phyloP scores from a whole-genome alignment of 2,113 vertebrate genomes.

The Syngnathoides biaculeatus region DNA sequence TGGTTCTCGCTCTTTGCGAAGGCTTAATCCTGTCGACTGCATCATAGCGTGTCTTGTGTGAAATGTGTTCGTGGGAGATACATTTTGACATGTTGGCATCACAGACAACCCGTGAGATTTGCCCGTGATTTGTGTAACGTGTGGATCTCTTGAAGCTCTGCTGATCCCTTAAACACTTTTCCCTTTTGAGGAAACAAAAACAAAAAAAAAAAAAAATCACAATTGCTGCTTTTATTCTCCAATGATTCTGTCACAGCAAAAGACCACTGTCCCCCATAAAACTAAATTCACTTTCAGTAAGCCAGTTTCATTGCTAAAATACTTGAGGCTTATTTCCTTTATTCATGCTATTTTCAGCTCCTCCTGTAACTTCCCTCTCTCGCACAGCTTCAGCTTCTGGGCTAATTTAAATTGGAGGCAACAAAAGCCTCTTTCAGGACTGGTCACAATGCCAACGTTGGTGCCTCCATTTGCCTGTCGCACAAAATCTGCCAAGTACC shows the following conservation, averaged over 20 bases:
- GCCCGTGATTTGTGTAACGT: constrained; percentile 13
- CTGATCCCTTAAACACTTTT: constrained; percentile 5
- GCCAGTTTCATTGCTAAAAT: constrained; percentile 19
- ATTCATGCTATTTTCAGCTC: constrained; percentile 19
- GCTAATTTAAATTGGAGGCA: constrained; percentile 58
- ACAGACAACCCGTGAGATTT: constrained; percentile 26
- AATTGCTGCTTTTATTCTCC: constrained; percentile 24
- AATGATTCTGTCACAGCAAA: constrained; percentile 17
- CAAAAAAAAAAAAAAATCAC: no score
- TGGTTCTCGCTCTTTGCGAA: constrained; percentile 48
- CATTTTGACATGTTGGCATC: constrained; percentile 15
- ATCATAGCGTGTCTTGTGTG: constrained; percentile 36
- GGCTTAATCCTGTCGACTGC: constrained; percentile 57
- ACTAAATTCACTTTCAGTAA: constrained; percentile 33
- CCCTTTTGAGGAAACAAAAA: neutral
- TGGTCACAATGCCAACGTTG: constrained; percentile 58
- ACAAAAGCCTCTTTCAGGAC: constrained; percentile 66
- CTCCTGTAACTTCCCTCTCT: neutral
- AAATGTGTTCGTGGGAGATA: constrained; percentile 28
- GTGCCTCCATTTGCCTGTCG: constrained; percentile 46
- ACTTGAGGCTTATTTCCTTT: constrained; percentile 26
- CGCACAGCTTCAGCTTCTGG: constrained; percentile 23
- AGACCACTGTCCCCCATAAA: constrained; percentile 11
- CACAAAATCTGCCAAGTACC: constrained; percentile 42
- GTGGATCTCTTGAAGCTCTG: neutral